Evolutionary conservation across 2,888 invertebrate species (phyloP).

Genomic region (Euplagia quadripunctaria): DNA sequence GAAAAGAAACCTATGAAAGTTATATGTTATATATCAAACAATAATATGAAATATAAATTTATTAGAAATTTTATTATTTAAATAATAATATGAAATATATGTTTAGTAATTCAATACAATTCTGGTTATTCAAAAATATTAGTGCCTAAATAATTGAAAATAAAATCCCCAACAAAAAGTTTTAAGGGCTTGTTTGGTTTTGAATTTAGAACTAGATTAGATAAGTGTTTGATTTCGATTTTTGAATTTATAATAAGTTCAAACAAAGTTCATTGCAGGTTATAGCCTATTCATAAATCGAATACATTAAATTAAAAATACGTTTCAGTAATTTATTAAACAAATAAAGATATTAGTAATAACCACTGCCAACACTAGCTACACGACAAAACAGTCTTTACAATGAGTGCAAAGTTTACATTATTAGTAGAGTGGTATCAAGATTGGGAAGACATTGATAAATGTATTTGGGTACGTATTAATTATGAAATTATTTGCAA

Average conservation of each 20-base stretch:
- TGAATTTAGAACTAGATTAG: not conserved
- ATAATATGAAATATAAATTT: no score
- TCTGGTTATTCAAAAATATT: no score
- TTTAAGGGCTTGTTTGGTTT: not conserved
- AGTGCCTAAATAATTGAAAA: no score
- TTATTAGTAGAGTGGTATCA: constrained; percentile 77
- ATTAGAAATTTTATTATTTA: no score
- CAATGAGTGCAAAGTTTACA: constrained; percentile 62
- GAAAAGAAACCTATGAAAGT: no score
- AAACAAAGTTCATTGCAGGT: not conserved
- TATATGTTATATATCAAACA: no score
- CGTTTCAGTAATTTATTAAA: not conserved
- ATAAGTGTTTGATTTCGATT: not conserved
- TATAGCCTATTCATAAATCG: constrained; percentile 13
- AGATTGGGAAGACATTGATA: constrained; percentile 78
- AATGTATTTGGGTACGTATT: constrained; percentile 77
- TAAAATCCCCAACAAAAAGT: no score
- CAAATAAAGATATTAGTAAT: not conserved
- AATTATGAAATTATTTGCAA: not conserved
- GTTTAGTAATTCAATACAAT: no score
- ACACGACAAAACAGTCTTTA: constrained; percentile 1
- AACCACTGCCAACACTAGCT: not conserved
- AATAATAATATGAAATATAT: no score
- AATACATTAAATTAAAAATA: not conserved
- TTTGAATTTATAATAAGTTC: not conserved